Conservation (phyloP, 2,113 vertebrate species). For the Pseudopodoces humilis region DNA sequence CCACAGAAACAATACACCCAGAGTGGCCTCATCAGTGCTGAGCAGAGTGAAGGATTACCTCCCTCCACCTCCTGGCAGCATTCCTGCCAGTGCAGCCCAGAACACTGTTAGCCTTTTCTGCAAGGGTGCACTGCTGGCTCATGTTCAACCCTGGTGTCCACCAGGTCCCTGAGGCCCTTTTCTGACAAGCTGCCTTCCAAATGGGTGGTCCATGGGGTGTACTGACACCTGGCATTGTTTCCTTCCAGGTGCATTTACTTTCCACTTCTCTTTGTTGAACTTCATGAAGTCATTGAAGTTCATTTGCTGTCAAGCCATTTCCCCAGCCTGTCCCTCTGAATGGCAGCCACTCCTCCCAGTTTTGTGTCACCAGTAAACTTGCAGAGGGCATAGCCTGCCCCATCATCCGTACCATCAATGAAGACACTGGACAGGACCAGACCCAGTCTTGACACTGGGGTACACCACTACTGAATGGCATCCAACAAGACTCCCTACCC, state of each 20-base stretch:
- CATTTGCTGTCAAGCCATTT: not conserved
- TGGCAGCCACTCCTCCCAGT: not conserved
- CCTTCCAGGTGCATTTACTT: not conserved
- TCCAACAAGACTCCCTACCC: not conserved
- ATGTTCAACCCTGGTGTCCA: not conserved
- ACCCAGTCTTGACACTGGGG: not conserved
- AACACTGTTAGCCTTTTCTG: not conserved
- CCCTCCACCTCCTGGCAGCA: not conserved
- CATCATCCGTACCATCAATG: accelerated
- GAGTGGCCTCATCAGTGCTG: not conserved
- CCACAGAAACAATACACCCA: not conserved
- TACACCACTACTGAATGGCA: not conserved
- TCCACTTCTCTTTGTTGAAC: not conserved
- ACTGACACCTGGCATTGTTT: not conserved
- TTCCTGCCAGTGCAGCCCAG: not conserved
- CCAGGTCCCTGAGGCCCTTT: not conserved
- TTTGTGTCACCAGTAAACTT: not conserved
- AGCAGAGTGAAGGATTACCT: not conserved
- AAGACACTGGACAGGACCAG: not conserved
- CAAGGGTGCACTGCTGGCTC: not conserved
- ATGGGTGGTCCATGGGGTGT: not conserved
- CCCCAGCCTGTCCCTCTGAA: not conserved
- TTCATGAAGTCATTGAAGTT: not conserved
- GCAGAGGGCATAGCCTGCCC: not conserved
- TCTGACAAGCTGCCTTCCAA: not conserved